These are phyloP conservation scores for Nyctibius bracteatus DNA, from an alignment of 2,113 vertebrate genomes.

Conservation along the genomic window DNA sequence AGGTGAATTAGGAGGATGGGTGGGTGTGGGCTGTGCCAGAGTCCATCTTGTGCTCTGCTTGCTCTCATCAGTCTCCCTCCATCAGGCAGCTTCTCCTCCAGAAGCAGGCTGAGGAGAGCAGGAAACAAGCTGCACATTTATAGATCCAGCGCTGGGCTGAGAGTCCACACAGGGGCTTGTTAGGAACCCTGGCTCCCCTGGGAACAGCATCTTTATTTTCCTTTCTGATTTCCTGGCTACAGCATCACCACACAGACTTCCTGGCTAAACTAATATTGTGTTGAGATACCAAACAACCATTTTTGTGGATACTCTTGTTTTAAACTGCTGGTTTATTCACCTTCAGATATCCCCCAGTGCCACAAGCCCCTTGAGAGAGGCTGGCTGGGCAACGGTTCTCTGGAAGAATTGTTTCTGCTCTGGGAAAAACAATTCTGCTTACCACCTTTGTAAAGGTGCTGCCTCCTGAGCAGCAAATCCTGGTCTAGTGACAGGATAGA, in stretches of 20 bases:
- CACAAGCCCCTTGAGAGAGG: background rate
- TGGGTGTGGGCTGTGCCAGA: background rate
- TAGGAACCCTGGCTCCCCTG: background rate
- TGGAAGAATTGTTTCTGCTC: background rate
- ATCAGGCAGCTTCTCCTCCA: conserved; percentile 15
- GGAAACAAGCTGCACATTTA: conserved; percentile 1
- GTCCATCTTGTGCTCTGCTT: background rate
- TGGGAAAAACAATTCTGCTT: background rate
- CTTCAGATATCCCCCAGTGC: background rate
- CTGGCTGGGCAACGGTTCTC: background rate
- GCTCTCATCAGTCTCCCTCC: conserved; percentile 23
- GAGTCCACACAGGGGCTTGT: background rate
- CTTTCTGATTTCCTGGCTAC: background rate
- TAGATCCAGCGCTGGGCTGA: background rate
- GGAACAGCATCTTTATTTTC: background rate
- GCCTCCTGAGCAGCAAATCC: background rate
- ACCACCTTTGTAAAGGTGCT: background rate
- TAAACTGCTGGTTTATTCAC: background rate
- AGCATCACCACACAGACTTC: background rate
- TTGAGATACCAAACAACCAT: background rate
- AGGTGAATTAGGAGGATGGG: background rate
- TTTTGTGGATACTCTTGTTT: background rate
- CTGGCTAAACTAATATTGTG: background rate
- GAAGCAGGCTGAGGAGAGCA: conserved; percentile 4
- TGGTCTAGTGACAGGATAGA: background rate